These are phyloP conservation scores for Agrypnus murinus DNA, from an alignment of 2,888 invertebrate genomes.

Conservation along the genomic window DNA sequence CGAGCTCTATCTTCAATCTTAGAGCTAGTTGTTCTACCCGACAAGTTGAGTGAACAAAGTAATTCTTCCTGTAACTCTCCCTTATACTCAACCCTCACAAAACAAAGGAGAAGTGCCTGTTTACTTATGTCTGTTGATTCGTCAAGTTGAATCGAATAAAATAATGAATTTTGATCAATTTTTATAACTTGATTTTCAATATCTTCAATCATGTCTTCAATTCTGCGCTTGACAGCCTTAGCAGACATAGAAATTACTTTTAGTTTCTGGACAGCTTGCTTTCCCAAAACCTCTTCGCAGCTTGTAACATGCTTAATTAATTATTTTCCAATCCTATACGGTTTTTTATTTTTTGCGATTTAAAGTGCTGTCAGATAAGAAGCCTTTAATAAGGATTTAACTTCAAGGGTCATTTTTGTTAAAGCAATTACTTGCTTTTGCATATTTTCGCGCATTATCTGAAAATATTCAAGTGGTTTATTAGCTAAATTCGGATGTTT, in stretches of 20 bases:
- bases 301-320: constrained; percentile 57
- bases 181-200: constrained; percentile 49
- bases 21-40: constrained; percentile 53
- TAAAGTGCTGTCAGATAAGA: too few species aligned
- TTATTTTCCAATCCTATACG: constrained; percentile 62
- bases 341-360: too few species aligned
- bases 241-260: constrained; percentile 62
- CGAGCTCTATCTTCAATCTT: constrained; percentile 56
- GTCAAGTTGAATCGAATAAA: constrained; percentile 22
- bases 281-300: constrained; percentile 61
- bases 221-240: constrained; percentile 62
- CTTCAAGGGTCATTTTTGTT: constrained; percentile 57
- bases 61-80: too few species aligned
- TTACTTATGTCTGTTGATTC: constrained; percentile 20
- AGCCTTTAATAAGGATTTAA: too few species aligned
- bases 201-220: constrained; percentile 54
- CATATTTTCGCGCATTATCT: too few species aligned
- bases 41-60: too few species aligned
- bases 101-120: constrained; percentile 10
- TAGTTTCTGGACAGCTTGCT: too few species aligned
- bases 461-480: constrained; percentile 44
- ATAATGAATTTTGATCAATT: constrained; percentile 48
- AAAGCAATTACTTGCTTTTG: too few species aligned
- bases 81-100: constrained; percentile 25
- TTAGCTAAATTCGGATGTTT: constrained; percentile 46